These are phyloP conservation scores for Falco cherrug DNA, from an alignment of 2,797 vertebrate genomes.

Conservation along the genomic window DNA sequence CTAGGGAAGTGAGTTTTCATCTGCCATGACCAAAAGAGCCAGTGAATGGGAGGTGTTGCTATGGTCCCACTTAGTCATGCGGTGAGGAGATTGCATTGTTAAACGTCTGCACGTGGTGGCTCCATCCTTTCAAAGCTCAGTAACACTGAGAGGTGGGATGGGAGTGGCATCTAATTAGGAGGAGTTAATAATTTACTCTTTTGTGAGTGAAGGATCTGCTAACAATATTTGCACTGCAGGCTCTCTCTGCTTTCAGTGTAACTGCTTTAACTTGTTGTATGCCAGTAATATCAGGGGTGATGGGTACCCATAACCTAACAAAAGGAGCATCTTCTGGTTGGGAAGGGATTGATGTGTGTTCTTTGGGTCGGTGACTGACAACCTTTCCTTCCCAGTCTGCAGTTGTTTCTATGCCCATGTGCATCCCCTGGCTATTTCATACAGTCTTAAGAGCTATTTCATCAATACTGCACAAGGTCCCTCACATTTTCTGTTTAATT, in stretches of 20 bases:
- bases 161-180: constrained; percentile 32
- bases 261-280: neutral
- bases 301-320: fast-evolving
- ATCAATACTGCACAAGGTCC: neutral
- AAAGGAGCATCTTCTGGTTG: neutral
- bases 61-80: neutral
- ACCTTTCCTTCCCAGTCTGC: neutral
- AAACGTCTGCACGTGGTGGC: fast-evolving
- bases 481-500: neutral
- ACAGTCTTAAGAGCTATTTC: neutral
- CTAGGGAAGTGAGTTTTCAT: neutral
- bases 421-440: neutral
- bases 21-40: neutral
- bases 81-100: constrained; percentile 12
- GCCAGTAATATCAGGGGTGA: neutral
- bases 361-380: neutral
- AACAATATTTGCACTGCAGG: neutral
- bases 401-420: neutral
- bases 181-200: constrained; percentile 45
- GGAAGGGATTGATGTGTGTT: neutral
- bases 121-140: neutral
- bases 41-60: neutral
- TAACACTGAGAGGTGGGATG: neutral
- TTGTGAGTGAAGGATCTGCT: neutral
- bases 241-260: neutral